Evolutionary conservation across 1,140 invertebrate genomes (phyloP).

Genomic region (Drosophila persimilis): DNA sequence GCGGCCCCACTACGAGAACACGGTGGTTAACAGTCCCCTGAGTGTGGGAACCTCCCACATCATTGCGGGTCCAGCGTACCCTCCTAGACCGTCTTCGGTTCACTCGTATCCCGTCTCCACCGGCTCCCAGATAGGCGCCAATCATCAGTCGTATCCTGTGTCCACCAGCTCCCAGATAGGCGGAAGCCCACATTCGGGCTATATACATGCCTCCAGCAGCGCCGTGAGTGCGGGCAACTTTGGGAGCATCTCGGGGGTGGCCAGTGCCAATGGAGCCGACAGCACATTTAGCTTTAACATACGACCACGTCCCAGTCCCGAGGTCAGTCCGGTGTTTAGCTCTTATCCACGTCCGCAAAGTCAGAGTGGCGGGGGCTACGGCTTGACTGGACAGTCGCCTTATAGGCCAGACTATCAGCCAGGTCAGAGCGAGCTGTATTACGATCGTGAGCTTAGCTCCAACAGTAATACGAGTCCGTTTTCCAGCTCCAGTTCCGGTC

Average conservation of each 20-base stretch:
- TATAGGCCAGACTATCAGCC: conserved; percentile 53
- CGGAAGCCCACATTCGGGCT: conserved; percentile 32
- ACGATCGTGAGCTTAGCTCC: conserved; percentile 55
- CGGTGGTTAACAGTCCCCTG: conserved; percentile 50
- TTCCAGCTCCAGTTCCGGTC: conserved; percentile 24
- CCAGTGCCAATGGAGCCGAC: conserved; percentile 73
- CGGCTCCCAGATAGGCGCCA: conserved; percentile 41
- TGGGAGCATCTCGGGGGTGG: conserved; percentile 69
- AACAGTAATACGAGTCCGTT: conserved; percentile 46
- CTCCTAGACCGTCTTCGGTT: conserved; percentile 29
- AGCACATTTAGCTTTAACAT: conserved; percentile 81
- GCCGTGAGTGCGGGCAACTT: conserved; percentile 63
- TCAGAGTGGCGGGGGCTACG: conserved; percentile 36
- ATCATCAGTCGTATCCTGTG: not conserved
- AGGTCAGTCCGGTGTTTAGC: conserved; percentile 29
- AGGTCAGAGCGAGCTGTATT: conserved; percentile 50
- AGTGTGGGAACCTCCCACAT: conserved; percentile 27
- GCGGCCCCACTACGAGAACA: conserved; percentile 43
- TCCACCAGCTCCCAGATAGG: conserved; percentile 54
- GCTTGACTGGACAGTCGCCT: conserved; percentile 31
- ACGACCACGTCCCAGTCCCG: conserved; percentile 66
- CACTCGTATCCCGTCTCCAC: conserved; percentile 47
- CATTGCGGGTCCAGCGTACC: conserved; percentile 24
- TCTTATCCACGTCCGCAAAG: conserved; percentile 41
- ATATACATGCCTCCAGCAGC: conserved; percentile 68